Evolutionary conservation across 2,888 invertebrate species (phyloP), one percentile per base, ranked within the genome.

Genomic region (Pyrocoelia pectoralis): DNA sequence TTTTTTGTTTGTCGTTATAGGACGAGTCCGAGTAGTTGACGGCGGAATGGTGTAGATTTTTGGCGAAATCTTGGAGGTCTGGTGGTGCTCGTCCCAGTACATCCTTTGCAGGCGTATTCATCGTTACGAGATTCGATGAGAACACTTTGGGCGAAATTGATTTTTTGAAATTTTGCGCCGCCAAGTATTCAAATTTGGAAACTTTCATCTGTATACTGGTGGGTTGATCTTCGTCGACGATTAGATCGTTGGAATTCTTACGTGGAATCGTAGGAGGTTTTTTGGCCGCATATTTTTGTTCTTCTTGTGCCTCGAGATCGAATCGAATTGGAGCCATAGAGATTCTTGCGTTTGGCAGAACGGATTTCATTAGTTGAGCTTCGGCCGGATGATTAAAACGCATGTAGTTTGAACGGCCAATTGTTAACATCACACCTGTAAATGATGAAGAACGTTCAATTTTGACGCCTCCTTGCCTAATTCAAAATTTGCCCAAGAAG

Each of bases 381-480:
- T 95, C 94, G 55, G 92, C 92, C 0, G 96, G 96, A 80, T 95
- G 93, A 82, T 96, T 95, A 84, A 95, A 96, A 41, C 96, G 90
- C 81, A 96, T 89, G 82, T 94, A 94, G 81, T 94, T 95, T 54
- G 95, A 94, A 52, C 94, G 88, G 19, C 96, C 96, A 72, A 97
- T 90, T 54, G 94, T 94, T 68, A 96, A 83, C 93, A 95, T 95
- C 77, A 93, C 94, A 75, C 94, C 94, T 94, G 84, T 1, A 83
- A 82, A 63, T n/a, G 9, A n/a, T 12, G 15, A 1, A 15, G 15
- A 9, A n/a, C 24, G n/a, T n/a, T n/a, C n/a, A n/a, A n/a, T n/a
- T n/a, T n/a, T n/a, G n/a, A n/a, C n/a, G n/a, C n/a, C n/a, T n/a
- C n/a, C n/a, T n/a, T n/a, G n/a, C n/a, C n/a, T n/a, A n/a, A n/a